Conservation (phyloP, 2,113 vertebrate species). For the Perognathus longimembris region DNA sequence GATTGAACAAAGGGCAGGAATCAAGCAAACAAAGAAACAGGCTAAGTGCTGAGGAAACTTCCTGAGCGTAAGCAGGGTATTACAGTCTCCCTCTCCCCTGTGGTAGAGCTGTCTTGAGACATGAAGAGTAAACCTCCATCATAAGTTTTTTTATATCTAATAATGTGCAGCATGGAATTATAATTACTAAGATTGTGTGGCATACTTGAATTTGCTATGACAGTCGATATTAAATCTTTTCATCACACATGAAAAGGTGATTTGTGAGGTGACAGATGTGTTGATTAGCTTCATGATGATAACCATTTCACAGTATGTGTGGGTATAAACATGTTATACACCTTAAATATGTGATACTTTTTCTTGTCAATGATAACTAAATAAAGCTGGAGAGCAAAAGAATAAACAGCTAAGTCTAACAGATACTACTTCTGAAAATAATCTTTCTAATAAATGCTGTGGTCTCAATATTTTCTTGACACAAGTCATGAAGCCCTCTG, state of each 20-base stretch:
- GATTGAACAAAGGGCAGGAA: neutral
- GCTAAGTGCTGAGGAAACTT: neutral
- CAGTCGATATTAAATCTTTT: neutral
- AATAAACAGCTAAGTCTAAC: constrained; percentile 10
- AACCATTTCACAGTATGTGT: neutral
- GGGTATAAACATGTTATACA: neutral
- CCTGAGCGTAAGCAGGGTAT: neutral
- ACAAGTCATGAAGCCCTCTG: neutral
- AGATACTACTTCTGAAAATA: neutral
- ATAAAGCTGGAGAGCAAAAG: neutral
- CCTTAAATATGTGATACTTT: neutral
- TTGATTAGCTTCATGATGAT: neutral
- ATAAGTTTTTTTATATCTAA: neutral
- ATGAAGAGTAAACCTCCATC: neutral
- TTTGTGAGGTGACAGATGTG: neutral
- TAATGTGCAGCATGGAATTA: neutral
- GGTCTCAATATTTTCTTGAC: neutral
- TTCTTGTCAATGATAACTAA: neutral
- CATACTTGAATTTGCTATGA: neutral
- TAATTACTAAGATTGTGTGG: neutral
- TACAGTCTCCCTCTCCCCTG: neutral
- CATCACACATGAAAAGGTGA: neutral
- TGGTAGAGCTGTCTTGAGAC: neutral
- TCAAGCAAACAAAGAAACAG: neutral
- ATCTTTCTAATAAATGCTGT: neutral